Conservation (phyloP, 2,797 vertebrate species). For the Coranthus polyacanthus region DNA sequence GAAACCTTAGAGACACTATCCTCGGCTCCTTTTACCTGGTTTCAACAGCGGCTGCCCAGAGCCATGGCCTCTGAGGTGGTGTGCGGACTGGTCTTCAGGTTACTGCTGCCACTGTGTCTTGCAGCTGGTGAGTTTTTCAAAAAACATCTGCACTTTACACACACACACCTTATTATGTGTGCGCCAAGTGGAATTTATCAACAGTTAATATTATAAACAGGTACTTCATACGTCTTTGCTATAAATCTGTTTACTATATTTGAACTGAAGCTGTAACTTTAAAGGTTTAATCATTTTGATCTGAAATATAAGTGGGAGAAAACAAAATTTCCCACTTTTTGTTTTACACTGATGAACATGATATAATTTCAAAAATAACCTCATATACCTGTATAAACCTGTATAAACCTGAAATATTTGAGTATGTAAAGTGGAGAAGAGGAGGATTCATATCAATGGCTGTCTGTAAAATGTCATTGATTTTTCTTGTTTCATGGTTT, state of each 20-base stretch:
- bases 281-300: background rate
- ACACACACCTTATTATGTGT: slow-evolving; percentile 10
- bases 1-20: slow-evolving; percentile 52
- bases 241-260: background rate
- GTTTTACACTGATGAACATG: background rate
- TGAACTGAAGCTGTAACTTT: background rate
- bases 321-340: too few relatives aligned
- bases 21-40: slow-evolving; percentile 55
- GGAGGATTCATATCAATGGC: background rate
- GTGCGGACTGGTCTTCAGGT: slow-evolving; percentile 95
- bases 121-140: slow-evolving; percentile 88
- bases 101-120: slow-evolving; percentile 94
- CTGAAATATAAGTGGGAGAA: too few relatives aligned
- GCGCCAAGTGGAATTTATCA: background rate
- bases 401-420: background rate
- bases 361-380: background rate
- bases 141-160: slow-evolving; percentile 16
- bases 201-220: background rate
- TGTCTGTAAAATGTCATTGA: background rate
- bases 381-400: too few relatives aligned
- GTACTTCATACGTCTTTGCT: background rate
- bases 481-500: slow-evolving; percentile 14
- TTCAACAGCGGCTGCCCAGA: slow-evolving; percentile 42
- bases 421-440: background rate
- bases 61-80: slow-evolving; percentile 95